Evolutionary conservation across 2,113 vertebrate species (phyloP).

Genomic region (Ptychochromis oligacanthus): DNA sequence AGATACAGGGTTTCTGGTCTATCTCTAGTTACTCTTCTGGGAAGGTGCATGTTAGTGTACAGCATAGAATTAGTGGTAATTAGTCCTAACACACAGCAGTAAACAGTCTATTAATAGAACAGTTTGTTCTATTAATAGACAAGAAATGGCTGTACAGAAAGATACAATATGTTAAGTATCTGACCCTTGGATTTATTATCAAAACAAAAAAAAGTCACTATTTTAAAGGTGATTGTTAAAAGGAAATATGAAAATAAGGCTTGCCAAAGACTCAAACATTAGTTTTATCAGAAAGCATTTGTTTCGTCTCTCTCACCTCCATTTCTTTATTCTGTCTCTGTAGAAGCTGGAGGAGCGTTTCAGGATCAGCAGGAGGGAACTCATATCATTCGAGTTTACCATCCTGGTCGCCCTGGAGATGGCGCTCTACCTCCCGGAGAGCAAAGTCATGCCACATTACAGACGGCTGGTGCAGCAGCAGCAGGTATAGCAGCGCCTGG

Average conservation of each 20-base stretch:
- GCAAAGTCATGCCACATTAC: conserved; percentile 95
- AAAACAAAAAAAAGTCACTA: no score
- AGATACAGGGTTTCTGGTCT: fast-evolving
- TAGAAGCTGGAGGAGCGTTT: conserved; percentile 98
- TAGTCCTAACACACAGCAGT: no score
- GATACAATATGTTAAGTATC: no score
- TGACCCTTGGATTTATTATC: not conserved
- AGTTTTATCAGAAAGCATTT: not conserved
- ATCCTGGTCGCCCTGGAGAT: conserved; percentile 97
- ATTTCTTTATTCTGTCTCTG: not conserved
- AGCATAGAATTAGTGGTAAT: no score
- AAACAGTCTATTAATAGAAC: no score
- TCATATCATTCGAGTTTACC: conserved; percentile 95
- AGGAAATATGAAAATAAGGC: not conserved
- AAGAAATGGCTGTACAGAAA: not conserved
- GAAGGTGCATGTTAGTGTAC: no score
- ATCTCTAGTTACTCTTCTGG: no score
- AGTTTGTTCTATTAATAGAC: no score
- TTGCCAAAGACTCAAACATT: not conserved
- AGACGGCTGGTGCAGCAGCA: conserved; percentile 88
- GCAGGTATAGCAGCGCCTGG: conserved; percentile 35
- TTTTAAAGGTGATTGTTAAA: no score
- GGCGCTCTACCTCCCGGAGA: conserved; percentile 94
- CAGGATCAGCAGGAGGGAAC: conserved; percentile 90
- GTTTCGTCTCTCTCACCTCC: not conserved